Evolutionary conservation across 30 jellyfish, hydroid and myxozoan species (phyloP).

Genomic region (Chrysaora quinquecirrha): DNA sequence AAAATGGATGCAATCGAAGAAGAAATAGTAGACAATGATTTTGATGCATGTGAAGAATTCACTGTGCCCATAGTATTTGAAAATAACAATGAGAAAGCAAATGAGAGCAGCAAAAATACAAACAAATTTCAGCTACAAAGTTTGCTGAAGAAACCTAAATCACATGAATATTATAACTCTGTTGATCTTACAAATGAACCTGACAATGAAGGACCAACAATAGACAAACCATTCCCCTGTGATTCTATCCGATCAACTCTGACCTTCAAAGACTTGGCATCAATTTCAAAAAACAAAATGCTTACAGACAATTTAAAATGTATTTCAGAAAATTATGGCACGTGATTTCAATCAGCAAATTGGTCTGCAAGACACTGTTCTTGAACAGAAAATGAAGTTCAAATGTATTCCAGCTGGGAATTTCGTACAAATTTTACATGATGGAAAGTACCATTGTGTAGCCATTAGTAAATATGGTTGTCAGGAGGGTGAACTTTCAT

Average conservation of each 20-base stretch:
- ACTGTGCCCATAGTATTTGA: background rate
- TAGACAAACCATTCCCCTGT: background rate
- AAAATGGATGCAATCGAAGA: background rate
- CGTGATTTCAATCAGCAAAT: background rate
- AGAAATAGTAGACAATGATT: background rate
- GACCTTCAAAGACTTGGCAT: background rate
- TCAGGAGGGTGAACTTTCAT: background rate
- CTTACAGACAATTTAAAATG: conserved; percentile 25
- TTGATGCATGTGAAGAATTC: background rate
- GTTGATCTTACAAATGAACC: background rate
- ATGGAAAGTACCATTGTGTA: conserved; percentile 37
- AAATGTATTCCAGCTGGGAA: background rate
- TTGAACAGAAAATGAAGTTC: background rate
- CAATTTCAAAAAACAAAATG: conserved; percentile 9
- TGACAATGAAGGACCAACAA: background rate
- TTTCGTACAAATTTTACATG: conserved; percentile 29
- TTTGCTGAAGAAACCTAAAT: background rate
- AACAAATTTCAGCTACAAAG: background rate
- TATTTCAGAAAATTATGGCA: conserved; percentile 17
- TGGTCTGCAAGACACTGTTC: conserved; percentile 37
- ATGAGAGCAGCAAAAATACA: background rate
- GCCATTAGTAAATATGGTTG: background rate
- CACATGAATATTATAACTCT: background rate
- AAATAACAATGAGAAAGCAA: background rate
- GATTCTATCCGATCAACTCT: background rate